Percentiles rank a stretch among this genome's conserved stretches.
These are phyloP conservation scores for Varanus salvator DNA, from an alignment of 2,113 vertebrate species.

Conservation along the genomic window DNA sequence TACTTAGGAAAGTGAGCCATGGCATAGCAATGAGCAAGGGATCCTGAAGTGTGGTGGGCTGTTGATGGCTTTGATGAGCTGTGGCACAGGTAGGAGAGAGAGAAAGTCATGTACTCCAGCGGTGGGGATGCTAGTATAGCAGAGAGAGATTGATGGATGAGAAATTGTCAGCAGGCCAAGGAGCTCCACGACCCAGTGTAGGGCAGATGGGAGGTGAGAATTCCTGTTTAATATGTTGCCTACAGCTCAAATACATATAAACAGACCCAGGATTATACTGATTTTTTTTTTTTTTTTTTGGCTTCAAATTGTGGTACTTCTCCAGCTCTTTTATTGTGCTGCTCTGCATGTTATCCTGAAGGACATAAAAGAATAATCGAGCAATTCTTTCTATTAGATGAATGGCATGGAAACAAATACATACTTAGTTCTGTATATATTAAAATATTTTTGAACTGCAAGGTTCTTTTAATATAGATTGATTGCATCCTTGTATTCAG, in stretches of 20 bases:
- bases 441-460: not conserved
- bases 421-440: not conserved
- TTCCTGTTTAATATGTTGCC: not conserved
- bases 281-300: not conserved
- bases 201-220: not conserved
- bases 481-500: conserved; percentile 8
- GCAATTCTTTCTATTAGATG: not conserved
- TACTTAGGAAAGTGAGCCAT: not conserved
- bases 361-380: not conserved
- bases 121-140: not conserved
- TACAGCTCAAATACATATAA: not conserved
- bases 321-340: not conserved
- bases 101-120: too few relatives aligned
- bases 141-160: not conserved
- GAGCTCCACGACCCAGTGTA: not conserved
- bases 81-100: not conserved
- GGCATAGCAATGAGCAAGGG: not conserved
- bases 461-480: too few relatives aligned
- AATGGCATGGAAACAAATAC: not conserved
- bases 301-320: not conserved
- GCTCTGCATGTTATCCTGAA: not conserved
- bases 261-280: not conserved
- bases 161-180: not conserved
- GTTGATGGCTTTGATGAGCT: not conserved
- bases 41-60: not conserved